Evolutionary conservation across 2,797 vertebrate genomes (phyloP).

Genomic region (Smutsia gigantea): DNA sequence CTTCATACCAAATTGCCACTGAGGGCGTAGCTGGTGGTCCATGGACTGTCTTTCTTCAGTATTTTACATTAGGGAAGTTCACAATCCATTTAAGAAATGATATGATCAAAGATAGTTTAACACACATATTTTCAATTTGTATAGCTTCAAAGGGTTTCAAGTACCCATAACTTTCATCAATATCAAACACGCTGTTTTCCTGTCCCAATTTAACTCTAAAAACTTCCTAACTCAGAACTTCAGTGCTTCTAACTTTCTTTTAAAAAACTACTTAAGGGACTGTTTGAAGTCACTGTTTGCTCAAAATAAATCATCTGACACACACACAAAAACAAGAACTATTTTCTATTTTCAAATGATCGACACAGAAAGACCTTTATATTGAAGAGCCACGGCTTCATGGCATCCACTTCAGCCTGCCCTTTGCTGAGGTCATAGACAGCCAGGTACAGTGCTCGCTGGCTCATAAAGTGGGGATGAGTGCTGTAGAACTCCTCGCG

Average conservation of each 20-base stretch:
- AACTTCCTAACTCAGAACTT: conserved; percentile 7
- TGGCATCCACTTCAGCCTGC: conserved; percentile 91
- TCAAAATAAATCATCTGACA: not conserved
- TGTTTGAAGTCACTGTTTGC: not conserved
- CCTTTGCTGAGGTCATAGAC: conserved; percentile 97
- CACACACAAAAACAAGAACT: not conserved
- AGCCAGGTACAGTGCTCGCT: conserved; percentile 95
- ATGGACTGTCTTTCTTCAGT: not conserved
- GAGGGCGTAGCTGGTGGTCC: not conserved
- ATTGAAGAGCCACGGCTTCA: conserved; percentile 98
- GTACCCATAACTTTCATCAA: not conserved
- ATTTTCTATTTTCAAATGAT: not conserved
- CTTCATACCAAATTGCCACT: not conserved
- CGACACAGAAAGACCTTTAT: conserved; percentile 91
- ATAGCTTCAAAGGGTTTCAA: not conserved
- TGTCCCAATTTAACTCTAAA: not conserved
- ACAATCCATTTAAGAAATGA: not conserved
- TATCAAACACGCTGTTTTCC: not conserved
- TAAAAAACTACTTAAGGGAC: not conserved
- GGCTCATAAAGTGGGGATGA: conserved; percentile 95
- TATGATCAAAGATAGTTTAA: not conserved
- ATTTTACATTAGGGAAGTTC: not conserved
- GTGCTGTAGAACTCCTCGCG: conserved; percentile 94
- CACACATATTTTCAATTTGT: not conserved
- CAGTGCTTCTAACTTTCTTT: not conserved